phyloP scores from a whole-genome alignment of 2,113 vertebrate species.

The Coregonus clupeaformis region DNA sequence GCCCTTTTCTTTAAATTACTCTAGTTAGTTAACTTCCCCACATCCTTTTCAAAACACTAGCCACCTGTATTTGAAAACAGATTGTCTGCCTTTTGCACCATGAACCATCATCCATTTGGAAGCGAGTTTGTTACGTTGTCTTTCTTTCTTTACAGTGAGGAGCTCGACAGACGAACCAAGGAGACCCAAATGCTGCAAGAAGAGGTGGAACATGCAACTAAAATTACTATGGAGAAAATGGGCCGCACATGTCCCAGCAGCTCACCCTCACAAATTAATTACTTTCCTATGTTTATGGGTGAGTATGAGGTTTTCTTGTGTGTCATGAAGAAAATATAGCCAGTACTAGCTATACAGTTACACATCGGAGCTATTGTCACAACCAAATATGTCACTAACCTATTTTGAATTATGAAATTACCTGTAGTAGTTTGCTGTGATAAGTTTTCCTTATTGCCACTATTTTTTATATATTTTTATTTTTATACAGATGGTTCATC shows the following conservation, averaged over 20 bases:
- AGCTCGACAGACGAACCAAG: constrained; percentile 29
- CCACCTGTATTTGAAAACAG: no score
- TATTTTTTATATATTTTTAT: no score
- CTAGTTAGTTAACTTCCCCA: no score
- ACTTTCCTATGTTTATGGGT: not conserved
- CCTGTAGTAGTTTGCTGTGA: not conserved
- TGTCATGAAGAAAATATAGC: not conserved
- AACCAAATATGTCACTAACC: not conserved
- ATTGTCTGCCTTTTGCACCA: not conserved
- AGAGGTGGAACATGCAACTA: constrained; percentile 38
- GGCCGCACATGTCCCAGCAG: not conserved
- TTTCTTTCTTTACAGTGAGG: constrained; percentile 16
- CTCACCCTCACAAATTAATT: not conserved
- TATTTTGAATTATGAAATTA: not conserved
- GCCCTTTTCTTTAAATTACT: not conserved
- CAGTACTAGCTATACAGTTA: not conserved
- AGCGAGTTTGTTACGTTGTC: not conserved
- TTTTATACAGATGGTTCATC: not conserved
- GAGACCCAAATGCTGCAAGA: constrained; percentile 38
- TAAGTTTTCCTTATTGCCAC: not conserved
- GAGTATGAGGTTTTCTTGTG: not conserved
- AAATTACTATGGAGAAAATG: constrained; percentile 38
- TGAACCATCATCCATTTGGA: not conserved
- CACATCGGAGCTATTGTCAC: not conserved
- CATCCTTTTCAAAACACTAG: not conserved